phyloP scores from a whole-genome alignment of 2,113 vertebrate species.

The Dermatemys mawii region DNA sequence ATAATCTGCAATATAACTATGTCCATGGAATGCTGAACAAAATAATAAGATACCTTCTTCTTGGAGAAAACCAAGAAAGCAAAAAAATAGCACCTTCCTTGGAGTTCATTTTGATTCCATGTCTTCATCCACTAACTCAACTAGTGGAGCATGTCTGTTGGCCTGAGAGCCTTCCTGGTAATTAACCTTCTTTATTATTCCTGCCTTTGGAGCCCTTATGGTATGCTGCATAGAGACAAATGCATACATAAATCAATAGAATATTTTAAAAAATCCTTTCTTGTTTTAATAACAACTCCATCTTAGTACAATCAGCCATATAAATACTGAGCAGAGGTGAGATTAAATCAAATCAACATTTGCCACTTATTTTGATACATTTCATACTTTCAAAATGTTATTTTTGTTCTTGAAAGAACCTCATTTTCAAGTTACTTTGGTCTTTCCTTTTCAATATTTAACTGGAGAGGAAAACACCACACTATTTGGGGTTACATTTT shows the following conservation, averaged over 20 bases:
- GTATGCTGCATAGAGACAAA: constrained; percentile 85
- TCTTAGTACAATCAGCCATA: background rate
- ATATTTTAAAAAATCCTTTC: background rate
- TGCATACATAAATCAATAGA: background rate
- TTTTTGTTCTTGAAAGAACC: background rate
- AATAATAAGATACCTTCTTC: background rate
- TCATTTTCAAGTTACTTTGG: background rate
- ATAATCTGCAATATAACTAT: constrained; percentile 3
- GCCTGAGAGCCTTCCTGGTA: constrained; percentile 93
- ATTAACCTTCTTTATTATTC: constrained; percentile 90
- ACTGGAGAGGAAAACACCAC: background rate
- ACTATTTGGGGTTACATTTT: background rate
- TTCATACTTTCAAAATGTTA: background rate
- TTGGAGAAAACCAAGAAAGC: background rate
- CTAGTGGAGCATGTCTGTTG: constrained; percentile 84
- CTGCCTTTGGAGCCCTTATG: constrained; percentile 90
- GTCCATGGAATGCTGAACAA: constrained; percentile 13
- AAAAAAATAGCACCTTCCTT: constrained; percentile 16
- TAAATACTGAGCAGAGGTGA: background rate
- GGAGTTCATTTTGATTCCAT: constrained; percentile 45
- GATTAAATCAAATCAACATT: background rate
- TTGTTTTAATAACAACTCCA: background rate
- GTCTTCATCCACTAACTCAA: constrained; percentile 87
- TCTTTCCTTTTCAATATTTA: constrained; percentile 6
- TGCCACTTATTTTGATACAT: background rate